A percentile compares a stretch with the other conserved stretches of the same genome.
phyloP scores from a whole-genome alignment of 2,113 vertebrate species.

The Tupaia tana region DNA sequence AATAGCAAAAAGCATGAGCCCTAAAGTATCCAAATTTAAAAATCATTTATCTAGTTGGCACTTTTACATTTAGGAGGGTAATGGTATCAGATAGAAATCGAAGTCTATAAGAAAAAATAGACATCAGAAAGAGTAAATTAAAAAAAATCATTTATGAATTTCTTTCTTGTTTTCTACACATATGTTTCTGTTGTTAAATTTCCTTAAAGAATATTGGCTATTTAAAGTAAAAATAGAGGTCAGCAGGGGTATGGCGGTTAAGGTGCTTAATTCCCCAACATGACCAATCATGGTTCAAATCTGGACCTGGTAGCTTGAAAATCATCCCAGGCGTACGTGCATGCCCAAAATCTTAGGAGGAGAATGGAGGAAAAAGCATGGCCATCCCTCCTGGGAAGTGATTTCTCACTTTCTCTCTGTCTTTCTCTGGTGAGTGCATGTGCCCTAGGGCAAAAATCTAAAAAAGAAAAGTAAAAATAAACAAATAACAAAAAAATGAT shows the following conservation, averaged over 20 bases:
- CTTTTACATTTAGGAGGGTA: background rate
- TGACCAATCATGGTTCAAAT: too few relatives aligned
- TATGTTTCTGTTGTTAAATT: background rate
- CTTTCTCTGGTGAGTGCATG: too few relatives aligned
- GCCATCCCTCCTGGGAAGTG: too few relatives aligned
- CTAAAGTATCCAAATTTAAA: background rate
- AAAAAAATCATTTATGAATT: background rate
- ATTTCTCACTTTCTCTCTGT: too few relatives aligned
- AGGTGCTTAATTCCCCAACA: too few relatives aligned
- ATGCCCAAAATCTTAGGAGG: too few relatives aligned
- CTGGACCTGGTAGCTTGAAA: too few relatives aligned
- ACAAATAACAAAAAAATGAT: background rate
- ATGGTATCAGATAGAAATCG: background rate
- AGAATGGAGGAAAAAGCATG: too few relatives aligned
- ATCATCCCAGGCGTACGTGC: too few relatives aligned
- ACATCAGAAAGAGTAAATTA: background rate
- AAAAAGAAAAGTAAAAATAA: background rate
- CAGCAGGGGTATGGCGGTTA: too few relatives aligned
- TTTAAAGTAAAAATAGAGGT: background rate
- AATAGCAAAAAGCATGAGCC: background rate
- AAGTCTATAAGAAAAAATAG: background rate
- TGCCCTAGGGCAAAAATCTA: too few relatives aligned
- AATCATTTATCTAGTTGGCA: too few relatives aligned
- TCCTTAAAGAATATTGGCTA: background rate
- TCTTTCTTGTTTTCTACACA: background rate